These are phyloP conservation scores for Aphidius colemani DNA, from an alignment of 2,888 invertebrate species.

Conservation along the genomic window DNA sequence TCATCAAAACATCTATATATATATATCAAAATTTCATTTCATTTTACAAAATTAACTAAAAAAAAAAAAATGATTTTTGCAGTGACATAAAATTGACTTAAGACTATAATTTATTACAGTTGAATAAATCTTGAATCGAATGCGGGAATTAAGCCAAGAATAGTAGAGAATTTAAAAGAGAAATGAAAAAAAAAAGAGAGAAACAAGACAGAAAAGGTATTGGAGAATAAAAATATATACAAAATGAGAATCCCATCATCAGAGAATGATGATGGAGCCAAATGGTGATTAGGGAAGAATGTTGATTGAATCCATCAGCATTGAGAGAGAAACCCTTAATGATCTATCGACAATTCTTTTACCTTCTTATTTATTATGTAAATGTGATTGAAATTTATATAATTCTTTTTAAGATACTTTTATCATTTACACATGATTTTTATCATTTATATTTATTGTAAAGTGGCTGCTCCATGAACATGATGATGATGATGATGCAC, in stretches of 20 bases:
- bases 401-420: too few relatives aligned
- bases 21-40: constrained; percentile 11
- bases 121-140: constrained; percentile 51
- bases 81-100: constrained; percentile 42
- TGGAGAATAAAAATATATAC: constrained; percentile 16
- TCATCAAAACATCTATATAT: not conserved
- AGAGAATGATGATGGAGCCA: constrained; percentile 38
- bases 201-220: constrained; percentile 29
- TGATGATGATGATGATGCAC: constrained; percentile 37
- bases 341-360: not conserved
- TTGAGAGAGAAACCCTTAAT: constrained; percentile 30
- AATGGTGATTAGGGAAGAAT: constrained; percentile 58
- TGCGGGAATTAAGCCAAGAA: constrained; percentile 33
- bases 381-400: too few relatives aligned
- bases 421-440: not conserved
- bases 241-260: too few relatives aligned
- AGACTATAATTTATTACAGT: constrained; percentile 53
- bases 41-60: constrained; percentile 12
- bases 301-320: constrained; percentile 60
- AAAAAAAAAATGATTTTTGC: constrained; percentile 25
- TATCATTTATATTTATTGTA: not conserved
- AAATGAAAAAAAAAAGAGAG: constrained; percentile 29
- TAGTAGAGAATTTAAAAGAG: constrained; percentile 11
- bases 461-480: not conserved
- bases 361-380: constrained; percentile 9